Evolutionary conservation across 2,113 vertebrate genomes (phyloP).

Genomic region (Agelaius phoeniceus): DNA sequence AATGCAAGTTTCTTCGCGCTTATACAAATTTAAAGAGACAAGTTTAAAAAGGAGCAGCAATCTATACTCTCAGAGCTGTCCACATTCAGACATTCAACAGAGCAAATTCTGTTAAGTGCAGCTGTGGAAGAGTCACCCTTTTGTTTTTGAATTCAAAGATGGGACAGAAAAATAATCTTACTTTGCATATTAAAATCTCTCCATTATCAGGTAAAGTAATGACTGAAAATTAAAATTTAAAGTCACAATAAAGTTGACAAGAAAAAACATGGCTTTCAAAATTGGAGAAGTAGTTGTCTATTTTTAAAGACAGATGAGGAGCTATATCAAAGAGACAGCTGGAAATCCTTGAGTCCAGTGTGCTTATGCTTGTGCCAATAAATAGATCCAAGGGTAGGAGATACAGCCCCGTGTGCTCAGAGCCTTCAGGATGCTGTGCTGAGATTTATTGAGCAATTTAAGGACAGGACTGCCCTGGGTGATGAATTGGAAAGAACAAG

Average conservation of each 20-base stretch:
- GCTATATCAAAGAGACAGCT: neutral
- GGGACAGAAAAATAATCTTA: neutral
- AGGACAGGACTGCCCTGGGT: neutral
- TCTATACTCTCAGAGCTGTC: neutral
- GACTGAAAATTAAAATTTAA: neutral
- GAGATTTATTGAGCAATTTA: conserved; percentile 2
- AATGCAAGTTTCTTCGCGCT: neutral
- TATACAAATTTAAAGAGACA: neutral
- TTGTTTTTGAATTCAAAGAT: neutral
- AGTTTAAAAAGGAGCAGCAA: neutral
- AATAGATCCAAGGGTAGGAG: neutral
- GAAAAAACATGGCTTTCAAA: neutral
- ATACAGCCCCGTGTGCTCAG: neutral
- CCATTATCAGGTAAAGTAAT: neutral
- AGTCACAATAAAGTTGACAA: neutral
- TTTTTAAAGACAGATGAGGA: neutral
- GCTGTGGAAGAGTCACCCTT: neutral
- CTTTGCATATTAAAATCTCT: neutral
- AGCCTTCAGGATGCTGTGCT: neutral
- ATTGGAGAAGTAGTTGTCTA: neutral
- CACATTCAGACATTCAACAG: neutral
- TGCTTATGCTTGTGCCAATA: neutral
- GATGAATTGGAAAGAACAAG: conserved; percentile 1
- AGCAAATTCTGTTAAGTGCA: neutral
- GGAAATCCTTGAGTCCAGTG: neutral